Conservation (phyloP, 2,888 invertebrate species). For the Rhopalosiphum nymphaeae region DNA sequence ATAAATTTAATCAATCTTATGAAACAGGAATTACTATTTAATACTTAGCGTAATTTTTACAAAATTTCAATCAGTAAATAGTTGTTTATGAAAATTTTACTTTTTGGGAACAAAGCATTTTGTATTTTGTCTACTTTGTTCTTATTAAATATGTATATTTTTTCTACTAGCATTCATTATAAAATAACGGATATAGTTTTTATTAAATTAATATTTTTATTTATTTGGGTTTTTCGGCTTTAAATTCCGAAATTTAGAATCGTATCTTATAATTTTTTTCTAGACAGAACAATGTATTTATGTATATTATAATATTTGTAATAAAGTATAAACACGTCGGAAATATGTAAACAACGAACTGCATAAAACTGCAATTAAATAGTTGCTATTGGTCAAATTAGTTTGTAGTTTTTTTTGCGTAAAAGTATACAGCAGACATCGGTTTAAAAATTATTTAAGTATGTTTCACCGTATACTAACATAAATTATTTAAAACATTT, state of each 20-base stretch:
- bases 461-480: not conserved
- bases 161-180: not conserved
- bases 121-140: too few relatives aligned
- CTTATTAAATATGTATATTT: not conserved
- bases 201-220: not conserved
- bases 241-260: not conserved
- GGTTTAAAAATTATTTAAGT: not conserved
- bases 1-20: not conserved
- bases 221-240: not conserved
- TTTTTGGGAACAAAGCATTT: not conserved
- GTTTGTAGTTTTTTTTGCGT: not conserved
- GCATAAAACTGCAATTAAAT: not conserved
- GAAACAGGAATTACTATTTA: not conserved
- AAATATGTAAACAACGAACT: not conserved
- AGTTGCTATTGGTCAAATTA: not conserved
- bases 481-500: constrained; percentile 27
- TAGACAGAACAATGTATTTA: not conserved
- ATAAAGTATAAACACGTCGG: not conserved
- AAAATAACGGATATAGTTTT: not conserved
- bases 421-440: not conserved
- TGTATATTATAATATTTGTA: not conserved
- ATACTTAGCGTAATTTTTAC: not conserved
- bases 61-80: not conserved
- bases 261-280: not conserved
- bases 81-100: not conserved